Evolutionary conservation across 2,888 invertebrate genomes (phyloP), one percentile per base, ranked within the genome.

Genomic region (Pachycephus smyrnensis): DNA sequence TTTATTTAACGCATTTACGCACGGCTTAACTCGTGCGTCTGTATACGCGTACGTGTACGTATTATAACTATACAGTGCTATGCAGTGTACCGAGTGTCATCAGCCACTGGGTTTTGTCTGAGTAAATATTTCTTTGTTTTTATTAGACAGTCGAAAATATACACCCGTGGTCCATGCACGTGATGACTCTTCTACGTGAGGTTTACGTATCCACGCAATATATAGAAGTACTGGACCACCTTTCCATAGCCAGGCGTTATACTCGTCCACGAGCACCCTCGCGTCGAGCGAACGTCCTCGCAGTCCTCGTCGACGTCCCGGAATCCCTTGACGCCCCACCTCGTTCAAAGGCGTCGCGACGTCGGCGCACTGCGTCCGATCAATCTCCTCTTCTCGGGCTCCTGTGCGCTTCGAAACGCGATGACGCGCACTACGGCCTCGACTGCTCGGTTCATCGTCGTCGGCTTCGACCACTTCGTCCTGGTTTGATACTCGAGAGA

Each of bases 301-400:
- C 55, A 55, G 55, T 55, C 55, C 55, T 55, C 23, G 55, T 55
- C 55, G 55, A 55, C 74, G 31, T 74, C 74, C 35, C 33, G 74
- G 74, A 33, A 12, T 36, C 74, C 74, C 79, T 77, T 77, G 79
- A 73, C 78, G 77, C 79, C 75, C 80, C 76, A 77, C 77, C 79
- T 73, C 78, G 79, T 78, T 55, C 69, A 77, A 76, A 35, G 77
- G 80, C 82, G 80, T 80, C 79, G 86, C 86, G 87, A 90, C 91
- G 91, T 90, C 91, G 90, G 91, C 91, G 91, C 91, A 88, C 80
- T 86, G 75, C 32, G 75, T 79, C 81, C 88, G 88, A 91, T 91
- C 91, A 88, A 91, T 91, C 86, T 85, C 69, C 79, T 78, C 79
- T 82, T 77, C 76, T 81, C 84, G 82, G 81, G 79, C 80, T 76